These are phyloP conservation scores for Avahi laniger DNA, from an alignment of 2,797 vertebrate genomes.

Conservation along the genomic window DNA sequence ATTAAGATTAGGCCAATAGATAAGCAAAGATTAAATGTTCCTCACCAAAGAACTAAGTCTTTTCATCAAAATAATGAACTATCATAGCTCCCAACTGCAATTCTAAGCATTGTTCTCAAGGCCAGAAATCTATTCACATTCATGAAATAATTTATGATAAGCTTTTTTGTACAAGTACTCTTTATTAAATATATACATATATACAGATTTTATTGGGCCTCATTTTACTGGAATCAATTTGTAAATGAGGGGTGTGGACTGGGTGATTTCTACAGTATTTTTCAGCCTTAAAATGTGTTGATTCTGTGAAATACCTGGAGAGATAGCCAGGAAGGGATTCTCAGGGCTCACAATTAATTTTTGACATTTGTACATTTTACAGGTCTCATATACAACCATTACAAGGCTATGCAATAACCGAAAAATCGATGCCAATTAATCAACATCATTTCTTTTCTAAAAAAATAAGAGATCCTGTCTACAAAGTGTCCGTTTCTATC, in stretches of 20 bases:
- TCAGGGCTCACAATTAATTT: slow-evolving; percentile 36
- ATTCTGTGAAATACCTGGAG: slow-evolving; percentile 37
- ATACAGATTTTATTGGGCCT: slow-evolving; percentile 62
- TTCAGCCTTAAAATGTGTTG: slow-evolving; percentile 35
- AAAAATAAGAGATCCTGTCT: slow-evolving; percentile 45
- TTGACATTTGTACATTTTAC: slow-evolving; percentile 40
- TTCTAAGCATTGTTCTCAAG: background rate
- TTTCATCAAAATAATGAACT: slow-evolving; percentile 8
- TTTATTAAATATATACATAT: slow-evolving; percentile 74
- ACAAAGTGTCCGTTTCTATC: slow-evolving; percentile 15
- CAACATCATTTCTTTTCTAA: background rate
- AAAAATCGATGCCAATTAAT: slow-evolving; percentile 38
- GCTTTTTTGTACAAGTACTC: slow-evolving; percentile 55
- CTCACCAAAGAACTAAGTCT: background rate
- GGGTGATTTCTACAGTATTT: slow-evolving; percentile 10
- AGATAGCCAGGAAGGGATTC: slow-evolving; percentile 24
- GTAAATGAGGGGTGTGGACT: slow-evolving; percentile 26
- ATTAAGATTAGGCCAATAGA: background rate
- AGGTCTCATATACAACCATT: slow-evolving; percentile 25
- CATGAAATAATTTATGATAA: slow-evolving; percentile 60
- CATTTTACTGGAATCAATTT: slow-evolving; percentile 42
- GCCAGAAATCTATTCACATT: slow-evolving; percentile 49
- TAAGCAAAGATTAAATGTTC: background rate
- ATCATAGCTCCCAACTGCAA: background rate
- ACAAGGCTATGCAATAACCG: slow-evolving; percentile 1